Conservation (phyloP, 1,140 invertebrate species). For the Eciton burchellii region DNA sequence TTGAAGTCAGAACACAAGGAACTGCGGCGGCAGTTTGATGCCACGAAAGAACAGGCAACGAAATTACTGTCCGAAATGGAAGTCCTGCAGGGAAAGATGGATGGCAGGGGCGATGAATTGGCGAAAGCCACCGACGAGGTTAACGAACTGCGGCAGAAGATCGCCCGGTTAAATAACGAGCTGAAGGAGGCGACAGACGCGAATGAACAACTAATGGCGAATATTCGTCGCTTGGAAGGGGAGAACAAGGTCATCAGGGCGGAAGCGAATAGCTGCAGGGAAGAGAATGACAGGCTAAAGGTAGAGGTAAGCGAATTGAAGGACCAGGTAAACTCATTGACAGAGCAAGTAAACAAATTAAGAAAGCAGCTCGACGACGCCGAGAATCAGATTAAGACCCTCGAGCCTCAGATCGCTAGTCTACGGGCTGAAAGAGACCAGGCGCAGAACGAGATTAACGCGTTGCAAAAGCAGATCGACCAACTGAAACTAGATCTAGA, state of each 20-base stretch:
- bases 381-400: slow-evolving; percentile 45
- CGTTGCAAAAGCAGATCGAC: slow-evolving; percentile 41
- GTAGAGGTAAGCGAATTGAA: slow-evolving; percentile 6
- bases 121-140: slow-evolving; percentile 51
- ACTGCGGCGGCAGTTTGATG: slow-evolving; percentile 32
- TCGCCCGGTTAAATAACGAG: slow-evolving; percentile 59
- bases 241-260: slow-evolving; percentile 50
- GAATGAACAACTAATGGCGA: slow-evolving; percentile 52
- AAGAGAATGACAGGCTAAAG: slow-evolving; percentile 51
- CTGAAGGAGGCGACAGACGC: slow-evolving; percentile 40
- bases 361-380: slow-evolving; percentile 50
- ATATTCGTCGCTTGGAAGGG: slow-evolving; percentile 26
- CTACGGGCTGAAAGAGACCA: slow-evolving; percentile 54
- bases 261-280: neutral
- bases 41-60: slow-evolving; percentile 24
- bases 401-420: slow-evolving; percentile 54
- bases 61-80: slow-evolving; percentile 33
- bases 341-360: slow-evolving; percentile 57
- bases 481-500: slow-evolving; percentile 27
- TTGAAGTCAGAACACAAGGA: slow-evolving; percentile 54
- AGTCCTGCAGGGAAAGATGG: slow-evolving; percentile 22
- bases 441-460: slow-evolving; percentile 42
- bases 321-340: slow-evolving; percentile 42
- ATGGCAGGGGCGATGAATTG: slow-evolving; percentile 43
- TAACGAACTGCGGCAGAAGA: slow-evolving; percentile 32